A percentile compares a stretch with the other conserved stretches of the same genome.
Evolutionary conservation across 2,797 vertebrate genomes (phyloP).

Genomic region (Podarcis lilfordi): DNA sequence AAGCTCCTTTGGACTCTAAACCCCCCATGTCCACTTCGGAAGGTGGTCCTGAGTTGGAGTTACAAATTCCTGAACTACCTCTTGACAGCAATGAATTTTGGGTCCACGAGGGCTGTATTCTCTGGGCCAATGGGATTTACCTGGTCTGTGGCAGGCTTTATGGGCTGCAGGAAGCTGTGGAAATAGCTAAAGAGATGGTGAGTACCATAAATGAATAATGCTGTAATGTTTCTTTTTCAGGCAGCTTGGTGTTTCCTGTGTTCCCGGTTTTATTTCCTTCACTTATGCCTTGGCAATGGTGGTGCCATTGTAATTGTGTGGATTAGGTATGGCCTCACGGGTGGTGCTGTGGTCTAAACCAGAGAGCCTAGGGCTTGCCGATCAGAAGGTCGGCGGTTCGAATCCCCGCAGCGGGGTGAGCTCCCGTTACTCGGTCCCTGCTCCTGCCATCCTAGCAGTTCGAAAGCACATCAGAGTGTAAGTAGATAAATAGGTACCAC

Average conservation of each 20-base stretch:
- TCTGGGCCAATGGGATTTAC: constrained; percentile 98
- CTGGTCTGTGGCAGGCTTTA: constrained; percentile 97
- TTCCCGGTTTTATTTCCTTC: background rate
- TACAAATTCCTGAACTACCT: constrained; percentile 97
- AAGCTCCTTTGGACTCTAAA: constrained; percentile 80
- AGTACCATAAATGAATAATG: constrained; percentile 70
- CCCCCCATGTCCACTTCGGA: constrained; percentile 75
- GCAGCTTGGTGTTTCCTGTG: background rate
- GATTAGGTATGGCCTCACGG: background rate
- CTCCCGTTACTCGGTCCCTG: too few species aligned
- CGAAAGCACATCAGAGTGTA: too few species aligned
- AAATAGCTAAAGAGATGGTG: constrained; percentile 95
- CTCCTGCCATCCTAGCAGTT: too few species aligned
- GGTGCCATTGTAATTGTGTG: background rate
- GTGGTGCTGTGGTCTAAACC: too few species aligned
- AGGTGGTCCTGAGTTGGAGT: constrained; percentile 87
- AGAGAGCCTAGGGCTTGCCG: too few species aligned
- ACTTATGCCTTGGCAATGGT: background rate
- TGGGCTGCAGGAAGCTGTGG: constrained; percentile 97
- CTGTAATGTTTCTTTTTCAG: background rate
- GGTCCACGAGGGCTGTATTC: constrained; percentile 97
- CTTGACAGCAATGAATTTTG: constrained; percentile 99
- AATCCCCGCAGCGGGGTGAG: too few species aligned
- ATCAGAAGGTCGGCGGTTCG: too few species aligned
- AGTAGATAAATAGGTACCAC: too few species aligned